Conservation (phyloP, 2,888 invertebrate genomes). For the Aporophyla nigra region DNA sequence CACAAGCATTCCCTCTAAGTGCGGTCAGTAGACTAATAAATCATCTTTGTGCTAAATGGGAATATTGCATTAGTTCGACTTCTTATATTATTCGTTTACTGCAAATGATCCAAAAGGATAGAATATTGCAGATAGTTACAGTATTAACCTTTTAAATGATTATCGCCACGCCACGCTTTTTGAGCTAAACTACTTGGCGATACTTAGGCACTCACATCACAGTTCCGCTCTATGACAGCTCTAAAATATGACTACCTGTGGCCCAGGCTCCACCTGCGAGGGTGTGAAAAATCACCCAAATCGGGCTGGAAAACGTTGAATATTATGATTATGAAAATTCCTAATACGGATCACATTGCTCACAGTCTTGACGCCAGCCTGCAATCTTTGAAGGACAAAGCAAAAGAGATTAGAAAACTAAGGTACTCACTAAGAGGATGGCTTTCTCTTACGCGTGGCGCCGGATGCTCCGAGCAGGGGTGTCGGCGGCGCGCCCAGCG, state of each 20-base stretch:
- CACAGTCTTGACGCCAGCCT: not conserved
- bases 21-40: not conserved
- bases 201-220: not conserved
- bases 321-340: no score
- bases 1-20: not conserved
- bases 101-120: not conserved
- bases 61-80: not conserved
- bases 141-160: not conserved
- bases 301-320: not conserved
- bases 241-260: no score
- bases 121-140: not conserved
- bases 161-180: not conserved
- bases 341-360: not conserved
- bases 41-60: not conserved
- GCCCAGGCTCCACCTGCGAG: not conserved
- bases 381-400: not conserved
- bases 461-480: constrained; percentile 48
- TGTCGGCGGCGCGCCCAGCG: constrained; percentile 46
- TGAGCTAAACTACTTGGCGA: not conserved
- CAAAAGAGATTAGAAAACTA: not conserved
- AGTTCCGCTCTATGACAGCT: not conserved
- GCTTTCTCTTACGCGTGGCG: constrained; percentile 75
- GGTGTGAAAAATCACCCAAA: not conserved
- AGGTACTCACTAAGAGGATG: constrained; percentile 80
- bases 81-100: not conserved